Evolutionary conservation across 2,113 vertebrate genomes (phyloP).

Genomic region (Indicator indicator): DNA sequence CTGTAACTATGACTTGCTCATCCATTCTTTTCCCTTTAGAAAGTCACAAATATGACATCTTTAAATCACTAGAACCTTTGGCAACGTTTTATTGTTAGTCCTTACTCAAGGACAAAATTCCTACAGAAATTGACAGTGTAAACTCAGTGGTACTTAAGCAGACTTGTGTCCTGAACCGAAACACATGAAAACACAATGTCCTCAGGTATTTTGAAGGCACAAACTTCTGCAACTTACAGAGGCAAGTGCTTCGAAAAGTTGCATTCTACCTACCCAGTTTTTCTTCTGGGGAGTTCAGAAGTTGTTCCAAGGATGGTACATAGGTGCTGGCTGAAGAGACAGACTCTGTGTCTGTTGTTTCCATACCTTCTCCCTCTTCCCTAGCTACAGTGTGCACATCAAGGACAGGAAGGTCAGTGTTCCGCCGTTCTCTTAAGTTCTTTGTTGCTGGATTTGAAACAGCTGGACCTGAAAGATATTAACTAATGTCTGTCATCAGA

Average conservation of each 20-base stretch:
- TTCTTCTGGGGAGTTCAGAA: conserved; percentile 87
- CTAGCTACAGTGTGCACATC: conserved; percentile 87
- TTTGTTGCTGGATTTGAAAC: conserved; percentile 78
- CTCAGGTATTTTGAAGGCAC: background rate
- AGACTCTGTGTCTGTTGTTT: conserved; percentile 88
- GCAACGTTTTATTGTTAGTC: background rate
- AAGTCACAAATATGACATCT: background rate
- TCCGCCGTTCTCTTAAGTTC: conserved; percentile 79
- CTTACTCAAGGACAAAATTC: background rate
- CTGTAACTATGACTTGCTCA: background rate
- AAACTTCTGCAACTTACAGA: background rate
- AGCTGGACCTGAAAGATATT: conserved; percentile 70
- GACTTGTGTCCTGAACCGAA: background rate
- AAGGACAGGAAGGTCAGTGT: conserved; percentile 77
- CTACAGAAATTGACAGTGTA: background rate
- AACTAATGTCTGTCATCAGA: background rate
- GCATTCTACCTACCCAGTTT: conserved; percentile 81
- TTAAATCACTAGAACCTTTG: background rate
- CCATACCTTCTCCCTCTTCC: conserved; percentile 97
- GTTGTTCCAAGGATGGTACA: conserved; percentile 88
- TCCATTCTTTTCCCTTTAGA: background rate
- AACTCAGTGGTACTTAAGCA: background rate
- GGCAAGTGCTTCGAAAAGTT: background rate
- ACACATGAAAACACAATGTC: background rate
- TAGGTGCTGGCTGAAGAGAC: conserved; percentile 80